Percentiles rank a stretch among this genome's conserved stretches.
Conservation (phyloP, 2,113 vertebrate species). For the Pelecanoides urinatrix region DNA sequence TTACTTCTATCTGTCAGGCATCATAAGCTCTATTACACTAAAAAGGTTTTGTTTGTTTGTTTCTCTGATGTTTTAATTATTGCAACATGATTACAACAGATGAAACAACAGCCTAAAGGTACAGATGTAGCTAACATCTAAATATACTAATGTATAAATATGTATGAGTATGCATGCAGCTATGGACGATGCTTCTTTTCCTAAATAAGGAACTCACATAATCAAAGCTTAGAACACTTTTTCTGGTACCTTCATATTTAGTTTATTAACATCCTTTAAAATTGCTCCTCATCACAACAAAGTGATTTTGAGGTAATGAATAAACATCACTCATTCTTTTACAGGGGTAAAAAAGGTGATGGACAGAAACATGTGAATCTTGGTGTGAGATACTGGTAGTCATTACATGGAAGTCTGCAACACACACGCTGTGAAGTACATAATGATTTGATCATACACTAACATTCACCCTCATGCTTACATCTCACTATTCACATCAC, state of each 20-base stretch:
- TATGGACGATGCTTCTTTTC: background rate
- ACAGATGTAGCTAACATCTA: background rate
- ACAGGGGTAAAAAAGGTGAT: background rate
- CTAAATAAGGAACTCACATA: background rate
- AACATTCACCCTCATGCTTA: background rate
- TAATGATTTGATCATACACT: background rate
- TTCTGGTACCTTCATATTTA: background rate
- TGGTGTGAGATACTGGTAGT: background rate
- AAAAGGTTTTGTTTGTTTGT: slow-evolving; percentile 34
- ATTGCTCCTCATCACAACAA: background rate
- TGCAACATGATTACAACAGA: slow-evolving; percentile 36
- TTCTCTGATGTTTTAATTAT: slow-evolving; percentile 64
- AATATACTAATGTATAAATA: slow-evolving; percentile 14
- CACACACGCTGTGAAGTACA: background rate
- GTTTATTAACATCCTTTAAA: background rate
- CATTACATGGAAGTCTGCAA: background rate
- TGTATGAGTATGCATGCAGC: background rate
- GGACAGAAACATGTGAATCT: background rate
- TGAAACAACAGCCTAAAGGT: slow-evolving; percentile 55
- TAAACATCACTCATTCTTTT: background rate
- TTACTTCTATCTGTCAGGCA: slow-evolving; percentile 39
- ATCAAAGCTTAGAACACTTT: background rate
- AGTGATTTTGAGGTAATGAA: background rate
- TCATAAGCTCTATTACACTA: background rate
- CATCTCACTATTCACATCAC: background rate